A percentile compares a stretch with the other conserved stretches of the same genome.
Evolutionary conservation across 2,113 vertebrate genomes (phyloP).

Genomic region (Tylochromis polylepis): DNA sequence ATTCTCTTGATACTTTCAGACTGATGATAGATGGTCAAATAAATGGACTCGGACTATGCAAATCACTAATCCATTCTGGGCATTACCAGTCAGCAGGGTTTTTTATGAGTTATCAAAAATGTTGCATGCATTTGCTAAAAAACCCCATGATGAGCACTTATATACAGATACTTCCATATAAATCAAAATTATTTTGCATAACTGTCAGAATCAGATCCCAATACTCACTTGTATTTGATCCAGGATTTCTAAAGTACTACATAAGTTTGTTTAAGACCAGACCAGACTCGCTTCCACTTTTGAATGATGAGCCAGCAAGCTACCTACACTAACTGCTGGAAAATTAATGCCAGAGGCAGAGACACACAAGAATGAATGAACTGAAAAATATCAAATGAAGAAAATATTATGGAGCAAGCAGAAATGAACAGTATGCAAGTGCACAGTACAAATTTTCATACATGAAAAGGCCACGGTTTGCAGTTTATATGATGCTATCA

Average conservation of each 20-base stretch:
- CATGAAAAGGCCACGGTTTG: not conserved
- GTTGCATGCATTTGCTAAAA: not conserved
- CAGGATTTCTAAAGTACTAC: not conserved
- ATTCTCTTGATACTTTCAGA: not conserved
- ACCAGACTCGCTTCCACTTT: not conserved
- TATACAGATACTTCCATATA: not conserved
- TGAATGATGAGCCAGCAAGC: not conserved
- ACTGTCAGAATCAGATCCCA: not conserved
- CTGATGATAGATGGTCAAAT: not conserved
- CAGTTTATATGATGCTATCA: not conserved
- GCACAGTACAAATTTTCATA: not conserved
- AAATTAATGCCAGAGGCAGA: not conserved
- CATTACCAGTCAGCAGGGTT: not conserved
- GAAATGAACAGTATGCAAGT: not conserved
- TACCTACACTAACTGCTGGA: not conserved
- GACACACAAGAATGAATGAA: not conserved
- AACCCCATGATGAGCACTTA: not conserved
- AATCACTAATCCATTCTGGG: not conserved
- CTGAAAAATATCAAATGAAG: not conserved
- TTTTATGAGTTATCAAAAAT: not conserved
- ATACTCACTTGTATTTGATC: conserved; percentile 5
- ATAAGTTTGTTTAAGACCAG: conserved; percentile 4
- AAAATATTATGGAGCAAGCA: not conserved
- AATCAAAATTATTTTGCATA: not conserved
- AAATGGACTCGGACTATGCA: not conserved